These are phyloP conservation scores for Uloborus diversus DNA, from an alignment of 1,140 invertebrate species.

Conservation along the genomic window DNA sequence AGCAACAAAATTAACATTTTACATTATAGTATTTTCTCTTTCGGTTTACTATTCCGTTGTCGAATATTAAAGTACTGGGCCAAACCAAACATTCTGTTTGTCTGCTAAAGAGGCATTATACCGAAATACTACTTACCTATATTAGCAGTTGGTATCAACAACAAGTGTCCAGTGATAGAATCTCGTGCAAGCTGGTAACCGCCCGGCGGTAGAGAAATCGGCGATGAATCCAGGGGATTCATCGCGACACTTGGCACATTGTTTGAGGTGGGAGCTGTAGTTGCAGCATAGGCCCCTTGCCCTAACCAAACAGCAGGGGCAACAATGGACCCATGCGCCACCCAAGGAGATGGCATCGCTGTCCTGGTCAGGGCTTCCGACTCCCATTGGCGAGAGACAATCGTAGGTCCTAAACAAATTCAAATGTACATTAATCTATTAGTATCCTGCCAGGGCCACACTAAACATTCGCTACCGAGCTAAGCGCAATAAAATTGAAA, in stretches of 20 bases:
- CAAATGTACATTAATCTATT: neutral
- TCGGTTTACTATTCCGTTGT: too few relatives aligned
- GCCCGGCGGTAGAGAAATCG: conserved; percentile 73
- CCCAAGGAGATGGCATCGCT: conserved; percentile 71
- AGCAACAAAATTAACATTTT: too few relatives aligned
- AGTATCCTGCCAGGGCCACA: too few relatives aligned
- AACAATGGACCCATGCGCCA: conserved; percentile 64
- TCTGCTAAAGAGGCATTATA: too few relatives aligned
- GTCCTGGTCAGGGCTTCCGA: conserved; percentile 64
- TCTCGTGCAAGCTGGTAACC: conserved; percentile 84
- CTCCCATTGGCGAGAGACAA: conserved; percentile 63
- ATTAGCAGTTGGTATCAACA: conserved; percentile 77
- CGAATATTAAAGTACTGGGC: too few relatives aligned
- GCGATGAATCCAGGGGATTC: conserved; percentile 68
- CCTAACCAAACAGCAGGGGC: conserved; percentile 61
- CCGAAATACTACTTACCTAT: conserved; percentile 71
- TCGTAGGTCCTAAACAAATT: conserved; percentile 61
- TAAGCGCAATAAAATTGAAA: too few relatives aligned
- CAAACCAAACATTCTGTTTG: too few relatives aligned
- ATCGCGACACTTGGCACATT: conserved; percentile 61
- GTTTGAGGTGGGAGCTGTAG: conserved; percentile 23
- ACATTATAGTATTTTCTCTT: too few relatives aligned
- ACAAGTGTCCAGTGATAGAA: conserved; percentile 79
- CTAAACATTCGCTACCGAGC: too few relatives aligned
- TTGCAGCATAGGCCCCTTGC: conserved; percentile 60